Conservation (phyloP, 2,888 invertebrate genomes). For the Anthrax anthrax region DNA sequence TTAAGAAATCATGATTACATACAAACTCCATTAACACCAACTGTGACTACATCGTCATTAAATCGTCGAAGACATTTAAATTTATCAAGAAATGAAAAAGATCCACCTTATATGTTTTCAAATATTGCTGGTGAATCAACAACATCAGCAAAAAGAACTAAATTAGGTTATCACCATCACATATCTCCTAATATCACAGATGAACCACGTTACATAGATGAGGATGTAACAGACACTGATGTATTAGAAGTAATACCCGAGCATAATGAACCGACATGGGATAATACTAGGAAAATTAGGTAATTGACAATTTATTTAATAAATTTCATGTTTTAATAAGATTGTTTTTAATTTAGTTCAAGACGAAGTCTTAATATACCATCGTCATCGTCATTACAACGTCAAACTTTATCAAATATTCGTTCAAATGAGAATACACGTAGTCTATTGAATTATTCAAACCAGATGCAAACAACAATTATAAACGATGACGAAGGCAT, state of each 20-base stretch:
- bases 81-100: conserved; percentile 19
- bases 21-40: conserved; percentile 12
- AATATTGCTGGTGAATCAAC: conserved; percentile 10
- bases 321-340: not conserved
- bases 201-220: not conserved
- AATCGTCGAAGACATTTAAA: conserved; percentile 17
- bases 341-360: conserved; percentile 16
- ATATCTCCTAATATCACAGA: not conserved
- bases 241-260: conserved; percentile 19
- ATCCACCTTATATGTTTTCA: conserved; percentile 20
- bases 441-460: not conserved
- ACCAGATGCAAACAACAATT: too few relatives aligned
- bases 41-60: conserved; percentile 6
- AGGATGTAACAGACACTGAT: conserved; percentile 14
- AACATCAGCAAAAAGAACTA: conserved; percentile 1
- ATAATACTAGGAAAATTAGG: not conserved
- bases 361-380: conserved; percentile 27
- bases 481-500: conserved; percentile 3
- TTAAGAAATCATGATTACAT: conserved; percentile 6
- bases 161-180: not conserved
- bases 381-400: conserved; percentile 19
- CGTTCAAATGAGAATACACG: conserved; percentile 10
- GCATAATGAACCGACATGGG: not conserved
- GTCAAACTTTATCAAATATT: conserved; percentile 17
- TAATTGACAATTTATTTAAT: too few relatives aligned